phyloP scores from a whole-genome alignment of 2,113 vertebrate species.

The Aldabrachelys gigantea region DNA sequence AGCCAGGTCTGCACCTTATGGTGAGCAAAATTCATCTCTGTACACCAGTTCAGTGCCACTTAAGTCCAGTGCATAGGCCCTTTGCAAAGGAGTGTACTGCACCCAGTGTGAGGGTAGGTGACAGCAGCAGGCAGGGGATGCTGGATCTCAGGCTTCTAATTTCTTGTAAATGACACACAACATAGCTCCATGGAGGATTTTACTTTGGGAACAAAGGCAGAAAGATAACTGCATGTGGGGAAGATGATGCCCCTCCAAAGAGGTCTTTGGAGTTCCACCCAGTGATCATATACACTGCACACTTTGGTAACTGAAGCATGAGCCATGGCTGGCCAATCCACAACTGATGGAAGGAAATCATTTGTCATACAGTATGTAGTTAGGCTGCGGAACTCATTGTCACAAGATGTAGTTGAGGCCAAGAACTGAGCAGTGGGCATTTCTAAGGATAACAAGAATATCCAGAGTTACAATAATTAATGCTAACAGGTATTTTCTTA shows the following conservation, averaged over 20 bases:
- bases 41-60: background rate
- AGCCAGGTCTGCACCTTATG: background rate
- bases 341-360: background rate
- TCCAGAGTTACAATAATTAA: background rate
- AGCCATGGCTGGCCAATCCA: background rate
- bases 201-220: background rate
- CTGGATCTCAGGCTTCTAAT: background rate
- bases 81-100: background rate
- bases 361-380: accelerated
- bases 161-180: background rate
- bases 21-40: background rate
- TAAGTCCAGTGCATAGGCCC: background rate
- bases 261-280: background rate
- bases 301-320: background rate
- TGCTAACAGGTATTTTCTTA: background rate
- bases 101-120: background rate
- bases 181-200: background rate
- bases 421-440: background rate
- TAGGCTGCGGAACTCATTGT: background rate
- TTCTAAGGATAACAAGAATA: background rate
- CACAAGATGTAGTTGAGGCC: background rate
- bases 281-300: background rate
- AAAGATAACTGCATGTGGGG: background rate
- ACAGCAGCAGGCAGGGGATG: background rate
- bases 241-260: background rate